A percentile compares a stretch with the other conserved stretches of the same genome.
Conservation (phyloP, 2,888 invertebrate species). For the Drosophila longiperda region DNA sequence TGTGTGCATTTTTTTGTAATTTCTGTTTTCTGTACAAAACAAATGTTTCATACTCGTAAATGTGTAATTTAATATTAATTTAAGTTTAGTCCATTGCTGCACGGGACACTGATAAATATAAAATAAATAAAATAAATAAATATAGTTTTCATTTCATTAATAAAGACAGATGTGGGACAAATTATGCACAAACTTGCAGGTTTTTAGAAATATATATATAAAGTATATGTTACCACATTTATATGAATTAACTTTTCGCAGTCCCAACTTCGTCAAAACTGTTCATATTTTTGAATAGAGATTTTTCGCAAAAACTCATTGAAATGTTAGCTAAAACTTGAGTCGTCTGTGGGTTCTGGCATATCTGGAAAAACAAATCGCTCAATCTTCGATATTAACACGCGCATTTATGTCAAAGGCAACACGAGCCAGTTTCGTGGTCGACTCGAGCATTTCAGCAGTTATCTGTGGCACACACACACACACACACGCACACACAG, state of each 20-base stretch:
- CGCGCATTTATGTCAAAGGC: constrained; percentile 1
- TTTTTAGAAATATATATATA: too few relatives aligned
- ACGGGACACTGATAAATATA: neutral
- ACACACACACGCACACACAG: fast-evolving
- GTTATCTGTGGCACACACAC: neutral
- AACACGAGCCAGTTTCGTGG: neutral
- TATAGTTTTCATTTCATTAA: neutral
- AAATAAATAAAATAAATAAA: neutral
- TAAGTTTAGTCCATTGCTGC: neutral
- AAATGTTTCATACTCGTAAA: neutral
- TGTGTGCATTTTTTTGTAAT: neutral
- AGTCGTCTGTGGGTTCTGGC: neutral
- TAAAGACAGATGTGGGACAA: neutral
- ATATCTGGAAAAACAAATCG: neutral
- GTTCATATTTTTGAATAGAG: neutral
- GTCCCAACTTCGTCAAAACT: neutral
- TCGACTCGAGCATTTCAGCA: neutral
- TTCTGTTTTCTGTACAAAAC: neutral
- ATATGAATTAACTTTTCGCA: neutral
- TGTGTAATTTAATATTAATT: neutral
- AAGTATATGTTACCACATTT: neutral
- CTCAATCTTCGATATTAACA: constrained; percentile 1
- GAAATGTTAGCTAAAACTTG: neutral
- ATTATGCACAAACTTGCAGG: neutral
- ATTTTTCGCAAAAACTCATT: too few relatives aligned